Percentiles rank a stretch among this genome's conserved stretches.
Conservation (phyloP, 2,113 vertebrate genomes). For the Myotis brandtii region DNA sequence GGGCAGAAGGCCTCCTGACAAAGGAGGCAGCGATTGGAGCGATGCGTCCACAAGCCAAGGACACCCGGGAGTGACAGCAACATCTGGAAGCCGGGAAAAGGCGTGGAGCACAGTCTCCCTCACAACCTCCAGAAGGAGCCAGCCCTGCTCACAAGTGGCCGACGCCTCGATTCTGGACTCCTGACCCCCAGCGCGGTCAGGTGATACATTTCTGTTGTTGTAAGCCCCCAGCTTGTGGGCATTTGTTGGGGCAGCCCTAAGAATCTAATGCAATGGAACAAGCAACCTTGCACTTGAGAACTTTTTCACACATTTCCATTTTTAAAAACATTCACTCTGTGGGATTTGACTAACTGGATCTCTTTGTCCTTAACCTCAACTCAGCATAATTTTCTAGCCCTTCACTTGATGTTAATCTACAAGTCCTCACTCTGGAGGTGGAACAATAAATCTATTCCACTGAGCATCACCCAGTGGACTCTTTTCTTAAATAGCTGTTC, state of each 20-base stretch:
- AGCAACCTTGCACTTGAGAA: background rate
- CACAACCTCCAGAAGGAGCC: background rate
- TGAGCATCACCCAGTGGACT: background rate
- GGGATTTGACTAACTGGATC: background rate
- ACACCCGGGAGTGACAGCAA: rapidly evolving
- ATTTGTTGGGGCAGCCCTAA: background rate
- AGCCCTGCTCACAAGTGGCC: rapidly evolving
- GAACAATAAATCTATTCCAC: no score
- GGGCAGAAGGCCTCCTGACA: background rate
- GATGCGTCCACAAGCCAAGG: rapidly evolving
- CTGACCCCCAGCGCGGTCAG: background rate
- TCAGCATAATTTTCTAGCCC: background rate
- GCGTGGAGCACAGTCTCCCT: background rate
- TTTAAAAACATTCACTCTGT: background rate
- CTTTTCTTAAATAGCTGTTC: background rate
- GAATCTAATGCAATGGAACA: background rate
- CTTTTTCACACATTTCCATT: background rate
- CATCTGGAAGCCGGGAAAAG: background rate
- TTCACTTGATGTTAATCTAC: background rate
- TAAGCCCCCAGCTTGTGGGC: background rate
- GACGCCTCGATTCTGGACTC: background rate
- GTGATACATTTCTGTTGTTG: background rate
- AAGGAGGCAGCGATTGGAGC: background rate
- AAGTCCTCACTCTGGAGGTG: background rate
- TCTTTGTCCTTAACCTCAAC: background rate